Base-by-base conservation (phyloP, 2,797 vertebrate species). In the Kryptolebias ocellatus region DNA sequence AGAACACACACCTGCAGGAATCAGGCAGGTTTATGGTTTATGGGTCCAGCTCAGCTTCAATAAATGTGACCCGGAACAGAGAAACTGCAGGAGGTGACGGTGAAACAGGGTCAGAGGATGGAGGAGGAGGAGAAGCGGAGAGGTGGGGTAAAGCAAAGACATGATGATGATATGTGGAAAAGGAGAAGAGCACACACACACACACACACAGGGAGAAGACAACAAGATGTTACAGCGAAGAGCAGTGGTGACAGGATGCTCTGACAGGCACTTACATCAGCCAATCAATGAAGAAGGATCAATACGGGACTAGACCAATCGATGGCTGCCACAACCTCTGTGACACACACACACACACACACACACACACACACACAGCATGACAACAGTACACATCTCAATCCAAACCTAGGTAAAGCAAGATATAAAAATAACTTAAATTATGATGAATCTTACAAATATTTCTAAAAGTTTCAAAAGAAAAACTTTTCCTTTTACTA, bases 241-340 rank as follows among this genome's bases (percentile, higher is more conserved):
- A 58, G 61, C 20, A 45, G 58, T 2, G 14, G 49, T 53, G 80
- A 83, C 76, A 81, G 76, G 63, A 70, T 70, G 50, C 52, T 71
- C 11, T 81, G 85, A 87, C 81, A 71, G 79, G 68, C 84, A 85
- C 67, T 83, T 86, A 77, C 79, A 75, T 47, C 77, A 61, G 63
- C 79, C 72, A 72, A 80, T 89, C 83, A 60, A 82, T 87, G 68
- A 74, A 67, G 61, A 46, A 24, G 0, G 56, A 76, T 89, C 85
- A 66, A 87, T 86, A 70, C 3, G 39, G 71, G 74, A 87, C 79
- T 8, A 42, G 65, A 60, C 45, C 68, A 45, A 73, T 81, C 77
- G 0, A 85, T 78, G 55, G 58, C 60, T 53, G 68, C 42, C 31
- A 29, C 69, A 66, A 60, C 65, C 59, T 52, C 59, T 47, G 24